Evolutionary conservation across 2,888 invertebrate genomes (phyloP), one percentile per base, ranked within the genome.

Genomic region (Polymixis lichenea): DNA sequence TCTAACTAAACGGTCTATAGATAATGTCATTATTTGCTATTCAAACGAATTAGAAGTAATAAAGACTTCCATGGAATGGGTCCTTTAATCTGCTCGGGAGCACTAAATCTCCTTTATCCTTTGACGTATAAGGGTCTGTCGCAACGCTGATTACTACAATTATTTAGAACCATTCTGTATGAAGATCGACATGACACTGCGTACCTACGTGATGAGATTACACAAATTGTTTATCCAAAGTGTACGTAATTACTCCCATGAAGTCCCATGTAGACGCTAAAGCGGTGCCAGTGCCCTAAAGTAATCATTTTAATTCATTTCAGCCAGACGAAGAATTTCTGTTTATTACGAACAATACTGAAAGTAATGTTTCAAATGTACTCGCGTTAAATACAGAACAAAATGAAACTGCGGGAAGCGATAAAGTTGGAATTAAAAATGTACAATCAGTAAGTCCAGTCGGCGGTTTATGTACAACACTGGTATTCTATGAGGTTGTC

Each of bases 61-160:
- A 81, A 80, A 85, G 80, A 80, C 78, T 78, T 80, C 61, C 74
- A 79, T 79, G 72, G 74, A 85, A 74, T 69, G 71, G 75, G 75
- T 46, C 75, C 67, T 80, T 83, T 87, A 86, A 88, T 88, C 81
- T 83, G 69, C 53, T 77, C 55, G 49, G 78, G 76, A 78, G 78
- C 75, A 84, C 77, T 83, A 87, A 88, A 89, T 88, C 87, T 85
- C 73, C 72, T 86, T 89, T 87, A 88, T 89, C 89, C 88, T 85
- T 87, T 89, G 88, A 89, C 86, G 72, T 87, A 89, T 87, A 79
- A 73, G 77, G 89, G 86, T 83, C 80, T 77, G 77, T 78, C 80
- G 79, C 81, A 73, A 80, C 70, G 67, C 80, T 86, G 88, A 88
- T 88, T 88, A 85, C 84, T 74, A 70, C 86, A 84, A 86, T 89